Conservation (phyloP, 1,140 invertebrate species). For the Scaptomyza montana region DNA sequence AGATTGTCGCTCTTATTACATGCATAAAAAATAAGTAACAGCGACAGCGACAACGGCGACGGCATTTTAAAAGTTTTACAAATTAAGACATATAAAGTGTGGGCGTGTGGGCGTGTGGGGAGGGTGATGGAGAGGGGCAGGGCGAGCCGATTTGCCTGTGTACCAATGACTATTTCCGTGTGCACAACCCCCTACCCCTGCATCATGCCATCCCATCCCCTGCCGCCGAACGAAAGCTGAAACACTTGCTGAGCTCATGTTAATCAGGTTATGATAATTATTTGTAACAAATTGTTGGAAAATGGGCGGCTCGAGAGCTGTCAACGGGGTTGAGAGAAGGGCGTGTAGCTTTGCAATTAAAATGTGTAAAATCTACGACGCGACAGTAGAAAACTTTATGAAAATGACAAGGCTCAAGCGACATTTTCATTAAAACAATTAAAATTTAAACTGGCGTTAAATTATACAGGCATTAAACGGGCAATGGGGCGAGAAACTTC, state of each 20-base stretch:
- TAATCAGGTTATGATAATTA: constrained; percentile 84
- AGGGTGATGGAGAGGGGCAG: neutral
- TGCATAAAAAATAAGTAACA: constrained; percentile 75
- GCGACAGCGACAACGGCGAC: constrained; percentile 45
- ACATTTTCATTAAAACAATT: constrained; percentile 83
- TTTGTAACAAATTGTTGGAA: constrained; percentile 82
- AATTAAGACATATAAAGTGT: constrained; percentile 64
- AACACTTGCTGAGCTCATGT: constrained; percentile 74
- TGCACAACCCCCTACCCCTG: neutral
- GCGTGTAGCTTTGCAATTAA: constrained; percentile 62
- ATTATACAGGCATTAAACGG: constrained; percentile 81
- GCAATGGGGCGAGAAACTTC: constrained; percentile 35
- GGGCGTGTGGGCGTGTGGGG: neutral
- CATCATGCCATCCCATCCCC: neutral
- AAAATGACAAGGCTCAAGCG: constrained; percentile 74
- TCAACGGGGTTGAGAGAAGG: neutral
- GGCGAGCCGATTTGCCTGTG: constrained; percentile 5
- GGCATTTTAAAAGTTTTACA: constrained; percentile 80
- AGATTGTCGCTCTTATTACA: constrained; percentile 73
- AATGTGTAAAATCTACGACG: constrained; percentile 69
- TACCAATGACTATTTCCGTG: constrained; percentile 48
- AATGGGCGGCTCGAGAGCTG: constrained; percentile 26
- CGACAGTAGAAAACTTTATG: constrained; percentile 74
- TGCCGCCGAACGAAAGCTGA: constrained; percentile 11
- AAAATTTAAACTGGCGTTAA: constrained; percentile 84